Evolutionary conservation across 2,888 invertebrate species (phyloP).

Genomic region (Villa cingulata): DNA sequence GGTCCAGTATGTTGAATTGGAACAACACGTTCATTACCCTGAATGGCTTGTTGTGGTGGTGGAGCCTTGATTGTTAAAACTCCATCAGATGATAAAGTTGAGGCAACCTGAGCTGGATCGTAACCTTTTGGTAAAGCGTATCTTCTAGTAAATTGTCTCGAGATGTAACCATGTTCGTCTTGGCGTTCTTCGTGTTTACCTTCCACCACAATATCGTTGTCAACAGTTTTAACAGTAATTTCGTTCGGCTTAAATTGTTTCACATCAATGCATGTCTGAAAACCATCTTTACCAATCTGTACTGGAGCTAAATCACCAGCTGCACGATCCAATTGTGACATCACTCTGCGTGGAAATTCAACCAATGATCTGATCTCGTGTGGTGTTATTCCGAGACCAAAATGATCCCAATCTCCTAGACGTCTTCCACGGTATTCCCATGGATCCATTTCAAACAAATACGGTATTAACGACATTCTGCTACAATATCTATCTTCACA

Average conservation of each 20-base stretch:
- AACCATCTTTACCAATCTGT: conserved; percentile 49
- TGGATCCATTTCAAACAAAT: neutral
- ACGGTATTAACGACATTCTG: neutral
- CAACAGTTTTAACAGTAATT: conserved; percentile 52
- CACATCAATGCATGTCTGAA: conserved; percentile 54
- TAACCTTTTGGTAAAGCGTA: conserved; percentile 56
- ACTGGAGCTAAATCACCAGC: neutral
- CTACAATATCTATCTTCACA: neutral
- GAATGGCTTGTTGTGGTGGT: conserved; percentile 21
- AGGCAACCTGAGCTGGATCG: conserved; percentile 56
- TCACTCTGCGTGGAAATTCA: neutral
- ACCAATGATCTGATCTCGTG: neutral
- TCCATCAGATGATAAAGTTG: conserved; percentile 68
- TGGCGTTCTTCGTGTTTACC: conserved; percentile 58
- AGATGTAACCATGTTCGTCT: conserved; percentile 60
- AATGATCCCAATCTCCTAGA: neutral
- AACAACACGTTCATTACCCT: conserved; percentile 40
- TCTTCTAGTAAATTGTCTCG: conserved; percentile 62
- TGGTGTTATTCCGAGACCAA: neutral
- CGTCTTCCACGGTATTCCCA: neutral
- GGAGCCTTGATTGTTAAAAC: conserved; percentile 63
- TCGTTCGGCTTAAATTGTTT: conserved; percentile 57
- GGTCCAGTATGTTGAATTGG: conserved; percentile 52
- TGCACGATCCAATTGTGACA: neutral
- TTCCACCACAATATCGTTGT: conserved; percentile 49